A percentile compares a stretch with the other conserved stretches of the same genome.
These are phyloP conservation scores for Acrocephalus kingi DNA, from an alignment of 2,113 vertebrate genomes.

Conservation along the genomic window DNA sequence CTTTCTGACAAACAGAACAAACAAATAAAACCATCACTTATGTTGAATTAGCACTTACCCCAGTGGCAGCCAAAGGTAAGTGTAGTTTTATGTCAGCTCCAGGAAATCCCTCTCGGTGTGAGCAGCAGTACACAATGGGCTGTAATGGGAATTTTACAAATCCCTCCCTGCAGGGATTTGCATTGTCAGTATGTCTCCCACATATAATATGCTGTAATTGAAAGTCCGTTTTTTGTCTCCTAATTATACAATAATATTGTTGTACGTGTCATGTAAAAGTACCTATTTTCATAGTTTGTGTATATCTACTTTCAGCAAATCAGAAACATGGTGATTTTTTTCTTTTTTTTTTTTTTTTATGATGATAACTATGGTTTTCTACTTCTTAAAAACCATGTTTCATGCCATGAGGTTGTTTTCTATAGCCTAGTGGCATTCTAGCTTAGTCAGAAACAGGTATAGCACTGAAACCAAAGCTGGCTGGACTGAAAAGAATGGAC, in stretches of 20 bases:
- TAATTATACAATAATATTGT: background rate
- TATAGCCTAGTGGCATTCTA: background rate
- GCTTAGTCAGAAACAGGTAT: background rate
- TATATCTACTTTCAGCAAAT: background rate
- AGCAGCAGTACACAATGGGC: background rate
- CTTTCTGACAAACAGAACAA: slow-evolving; percentile 32
- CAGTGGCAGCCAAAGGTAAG: background rate
- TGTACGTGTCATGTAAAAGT: background rate
- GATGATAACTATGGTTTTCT: background rate
- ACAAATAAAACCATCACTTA: slow-evolving; percentile 8
- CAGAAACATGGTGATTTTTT: background rate
- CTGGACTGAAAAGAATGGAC: background rate
- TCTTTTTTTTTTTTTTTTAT: background rate
- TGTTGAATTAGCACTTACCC: slow-evolving; percentile 34
- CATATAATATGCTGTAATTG: slow-evolving; percentile 7
- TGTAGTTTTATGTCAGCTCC: slow-evolving; percentile 7
- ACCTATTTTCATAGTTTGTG: background rate
- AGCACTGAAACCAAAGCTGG: background rate
- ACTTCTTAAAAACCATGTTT: background rate
- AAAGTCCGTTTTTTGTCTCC: background rate
- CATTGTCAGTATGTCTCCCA: background rate
- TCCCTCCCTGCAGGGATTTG: slow-evolving; percentile 38
- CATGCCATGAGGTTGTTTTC: background rate
- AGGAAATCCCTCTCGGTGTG: slow-evolving; percentile 13
- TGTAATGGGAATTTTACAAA: slow-evolving; percentile 60